These are phyloP conservation scores for Boloria euphrosyne DNA, from an alignment of 2,888 invertebrate species.

Conservation along the genomic window DNA sequence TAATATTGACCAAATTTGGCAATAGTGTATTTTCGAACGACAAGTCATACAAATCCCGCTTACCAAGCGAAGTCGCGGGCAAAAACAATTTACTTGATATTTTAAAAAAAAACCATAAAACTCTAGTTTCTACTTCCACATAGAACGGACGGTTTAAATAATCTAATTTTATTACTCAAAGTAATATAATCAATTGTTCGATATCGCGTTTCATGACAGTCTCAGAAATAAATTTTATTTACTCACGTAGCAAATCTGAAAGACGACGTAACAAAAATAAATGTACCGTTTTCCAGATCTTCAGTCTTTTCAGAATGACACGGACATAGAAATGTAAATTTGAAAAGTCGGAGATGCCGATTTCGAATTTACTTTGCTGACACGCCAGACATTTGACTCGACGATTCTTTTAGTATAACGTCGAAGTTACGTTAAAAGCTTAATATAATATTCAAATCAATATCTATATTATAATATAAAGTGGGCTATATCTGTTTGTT, in stretches of 20 bases:
- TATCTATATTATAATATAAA: no score
- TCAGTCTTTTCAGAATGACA: conserved; percentile 26
- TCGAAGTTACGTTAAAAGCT: conserved; percentile 5
- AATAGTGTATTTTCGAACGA: no score
- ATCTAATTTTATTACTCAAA: conserved; percentile 1
- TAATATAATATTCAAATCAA: no score
- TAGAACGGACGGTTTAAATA: neutral
- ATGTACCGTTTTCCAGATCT: conserved; percentile 6
- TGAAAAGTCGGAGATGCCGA: conserved; percentile 30
- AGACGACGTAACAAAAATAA: conserved; percentile 17
- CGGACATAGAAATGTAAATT: conserved; percentile 33
- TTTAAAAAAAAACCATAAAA: no score
- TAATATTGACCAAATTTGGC: no score
- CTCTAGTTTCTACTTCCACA: no score
- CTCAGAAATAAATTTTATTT: conserved; percentile 8
- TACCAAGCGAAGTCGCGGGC: no score
- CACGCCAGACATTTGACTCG: conserved; percentile 26
- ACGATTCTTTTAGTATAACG: conserved; percentile 24
- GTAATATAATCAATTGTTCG: conserved; percentile 6
- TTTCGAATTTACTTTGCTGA: conserved; percentile 32
- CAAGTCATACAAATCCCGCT: no score
- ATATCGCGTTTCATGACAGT: neutral
- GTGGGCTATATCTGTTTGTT: no score
- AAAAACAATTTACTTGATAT: no score
- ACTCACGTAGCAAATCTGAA: conserved; percentile 9